These are phyloP conservation scores for Neosilurus hyrtlii DNA, from an alignment of 2,797 vertebrate genomes.

Conservation along the genomic window DNA sequence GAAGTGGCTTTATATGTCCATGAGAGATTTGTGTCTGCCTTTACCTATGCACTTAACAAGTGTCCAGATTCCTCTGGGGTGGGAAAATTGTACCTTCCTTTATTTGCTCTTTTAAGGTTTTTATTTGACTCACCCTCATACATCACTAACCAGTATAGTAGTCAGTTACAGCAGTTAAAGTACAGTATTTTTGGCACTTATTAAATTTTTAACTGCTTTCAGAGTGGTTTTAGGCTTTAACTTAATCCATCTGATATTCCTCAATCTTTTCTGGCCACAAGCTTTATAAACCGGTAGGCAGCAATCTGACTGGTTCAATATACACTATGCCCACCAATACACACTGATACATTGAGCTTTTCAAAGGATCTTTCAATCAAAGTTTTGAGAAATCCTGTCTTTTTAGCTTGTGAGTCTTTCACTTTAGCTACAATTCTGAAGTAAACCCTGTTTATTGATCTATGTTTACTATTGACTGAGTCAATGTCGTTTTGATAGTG, in stretches of 20 bases:
- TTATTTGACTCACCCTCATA: neutral
- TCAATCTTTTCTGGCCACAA: neutral
- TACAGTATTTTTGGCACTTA: neutral
- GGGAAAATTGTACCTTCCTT: neutral
- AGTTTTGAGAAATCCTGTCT: neutral
- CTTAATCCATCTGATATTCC: neutral
- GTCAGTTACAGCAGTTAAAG: neutral
- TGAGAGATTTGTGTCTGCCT: neutral
- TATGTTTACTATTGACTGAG: neutral
- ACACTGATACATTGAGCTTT: neutral
- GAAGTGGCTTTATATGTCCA: neutral
- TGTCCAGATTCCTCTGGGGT: neutral
- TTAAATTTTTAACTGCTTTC: neutral
- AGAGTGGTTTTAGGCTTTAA: neutral
- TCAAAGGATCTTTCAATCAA: neutral
- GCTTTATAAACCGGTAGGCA: neutral
- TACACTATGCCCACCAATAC: neutral
- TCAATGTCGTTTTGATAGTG: neutral
- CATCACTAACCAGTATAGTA: neutral
- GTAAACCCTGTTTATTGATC: neutral
- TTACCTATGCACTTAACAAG: neutral
- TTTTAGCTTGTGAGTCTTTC: neutral
- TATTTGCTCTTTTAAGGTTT: neutral
- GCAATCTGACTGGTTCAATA: neutral
- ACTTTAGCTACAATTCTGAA: neutral